Percentiles rank a stretch among this genome's conserved stretches.
Conservation (phyloP, 2,113 vertebrate species). For the Phalacrocorax brasilianus region DNA sequence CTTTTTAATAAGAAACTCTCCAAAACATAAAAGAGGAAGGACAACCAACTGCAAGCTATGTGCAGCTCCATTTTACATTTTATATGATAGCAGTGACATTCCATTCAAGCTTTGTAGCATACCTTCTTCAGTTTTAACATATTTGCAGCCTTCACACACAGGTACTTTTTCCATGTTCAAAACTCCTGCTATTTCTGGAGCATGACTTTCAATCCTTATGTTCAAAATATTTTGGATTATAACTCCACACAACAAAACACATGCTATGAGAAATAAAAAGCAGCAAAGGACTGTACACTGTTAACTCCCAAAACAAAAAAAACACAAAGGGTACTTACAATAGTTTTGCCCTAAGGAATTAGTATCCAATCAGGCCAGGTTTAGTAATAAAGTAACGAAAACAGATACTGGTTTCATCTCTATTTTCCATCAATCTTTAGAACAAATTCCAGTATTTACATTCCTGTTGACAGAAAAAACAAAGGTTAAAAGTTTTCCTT, state of each 20-base stretch:
- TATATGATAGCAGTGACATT: neutral
- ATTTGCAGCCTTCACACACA: neutral
- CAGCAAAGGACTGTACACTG: neutral
- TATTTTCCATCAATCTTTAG: neutral
- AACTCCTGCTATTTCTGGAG: neutral
- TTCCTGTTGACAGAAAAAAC: neutral
- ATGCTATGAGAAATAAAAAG: neutral
- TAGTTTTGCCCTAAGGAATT: neutral
- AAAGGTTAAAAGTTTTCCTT: neutral
- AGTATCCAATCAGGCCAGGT: neutral
- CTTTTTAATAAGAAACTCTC: neutral
- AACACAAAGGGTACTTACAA: neutral
- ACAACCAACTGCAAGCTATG: neutral
- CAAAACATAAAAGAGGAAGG: neutral
- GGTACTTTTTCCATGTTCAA: neutral
- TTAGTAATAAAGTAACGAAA: neutral
- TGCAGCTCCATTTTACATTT: neutral
- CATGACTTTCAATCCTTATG: neutral
- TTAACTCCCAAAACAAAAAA: neutral
- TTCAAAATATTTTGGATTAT: neutral
- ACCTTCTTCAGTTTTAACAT: neutral
- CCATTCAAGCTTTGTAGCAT: neutral
- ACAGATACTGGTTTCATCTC: neutral
- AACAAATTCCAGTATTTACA: neutral
- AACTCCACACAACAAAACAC: neutral